Conservation (phyloP, 2,113 vertebrate species). For the Macquaria ambigua region DNA sequence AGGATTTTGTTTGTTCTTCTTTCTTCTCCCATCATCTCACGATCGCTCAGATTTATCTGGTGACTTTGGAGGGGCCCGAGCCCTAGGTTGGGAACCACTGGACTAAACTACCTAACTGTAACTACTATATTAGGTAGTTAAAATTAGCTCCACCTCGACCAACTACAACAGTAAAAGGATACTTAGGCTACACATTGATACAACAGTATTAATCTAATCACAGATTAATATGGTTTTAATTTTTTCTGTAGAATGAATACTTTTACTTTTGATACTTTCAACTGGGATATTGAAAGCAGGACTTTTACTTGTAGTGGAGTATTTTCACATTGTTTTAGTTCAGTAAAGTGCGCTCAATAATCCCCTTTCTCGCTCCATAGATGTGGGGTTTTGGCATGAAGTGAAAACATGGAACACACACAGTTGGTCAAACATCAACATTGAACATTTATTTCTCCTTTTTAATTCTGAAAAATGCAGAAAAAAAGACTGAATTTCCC, state of each 20-base stretch:
- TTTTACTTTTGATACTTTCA: no score
- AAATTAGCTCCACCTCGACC: background rate
- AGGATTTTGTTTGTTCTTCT: no score
- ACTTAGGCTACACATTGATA: background rate
- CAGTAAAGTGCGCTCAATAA: background rate
- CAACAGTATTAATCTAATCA: background rate
- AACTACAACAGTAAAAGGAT: background rate
- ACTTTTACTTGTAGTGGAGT: background rate
- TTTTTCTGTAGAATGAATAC: no score
- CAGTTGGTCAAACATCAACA: conserved; percentile 55
- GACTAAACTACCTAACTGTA: background rate
- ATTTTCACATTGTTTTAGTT: background rate
- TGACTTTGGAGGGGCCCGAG: background rate
- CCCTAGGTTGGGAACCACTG: background rate
- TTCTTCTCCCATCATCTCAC: no score
- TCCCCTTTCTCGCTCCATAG: no score
- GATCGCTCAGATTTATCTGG: no score
- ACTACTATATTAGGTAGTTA: background rate
- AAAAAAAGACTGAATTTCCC: conserved; percentile 60
- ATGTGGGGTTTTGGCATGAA: background rate
- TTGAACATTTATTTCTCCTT: conserved; percentile 73
- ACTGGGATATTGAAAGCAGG: background rate
- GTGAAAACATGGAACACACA: conserved; percentile 49
- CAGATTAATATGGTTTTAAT: background rate
- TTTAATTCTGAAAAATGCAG: conserved; percentile 66